phyloP scores from a whole-genome alignment of 1,140 invertebrate species.

The Gonioctena quinquepunctata region DNA sequence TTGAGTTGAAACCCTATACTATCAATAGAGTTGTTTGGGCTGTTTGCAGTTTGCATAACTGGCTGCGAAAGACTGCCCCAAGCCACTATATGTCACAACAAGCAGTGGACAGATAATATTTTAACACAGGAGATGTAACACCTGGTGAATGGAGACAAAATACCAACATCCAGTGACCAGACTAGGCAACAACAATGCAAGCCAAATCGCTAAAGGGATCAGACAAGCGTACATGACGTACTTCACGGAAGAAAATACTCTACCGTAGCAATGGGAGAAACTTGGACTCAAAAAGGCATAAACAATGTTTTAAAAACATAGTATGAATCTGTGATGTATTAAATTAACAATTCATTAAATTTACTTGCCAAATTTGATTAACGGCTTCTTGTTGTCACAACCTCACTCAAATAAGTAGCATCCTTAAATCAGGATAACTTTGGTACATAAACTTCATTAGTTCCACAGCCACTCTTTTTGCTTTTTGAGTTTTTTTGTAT shows the following conservation, averaged over 20 bases:
- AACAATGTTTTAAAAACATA: conserved; percentile 11
- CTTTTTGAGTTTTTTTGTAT: not conserved
- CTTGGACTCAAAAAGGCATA: conserved; percentile 1
- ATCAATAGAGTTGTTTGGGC: conserved; percentile 15
- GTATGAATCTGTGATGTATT: conserved; percentile 2
- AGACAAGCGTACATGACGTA: conserved; percentile 1
- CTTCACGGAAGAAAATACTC: conserved; percentile 2
- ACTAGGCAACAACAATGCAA: conserved; percentile 10
- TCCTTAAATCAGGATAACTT: not conserved
- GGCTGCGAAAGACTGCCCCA: conserved; percentile 23
- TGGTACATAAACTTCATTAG: conserved; percentile 4
- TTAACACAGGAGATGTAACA: conserved; percentile 26
- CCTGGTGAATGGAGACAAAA: conserved; percentile 22
- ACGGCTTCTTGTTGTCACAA: conserved; percentile 2
- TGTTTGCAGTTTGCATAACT: conserved; percentile 28
- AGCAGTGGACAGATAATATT: conserved; percentile 24
- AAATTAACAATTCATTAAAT: conserved; percentile 11
- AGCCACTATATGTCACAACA: conserved; percentile 11
- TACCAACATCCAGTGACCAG: conserved; percentile 23
- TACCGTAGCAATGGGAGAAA: not conserved
- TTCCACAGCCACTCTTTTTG: conserved; percentile 13
- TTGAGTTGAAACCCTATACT: conserved; percentile 27
- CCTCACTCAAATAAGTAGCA: conserved; percentile 8
- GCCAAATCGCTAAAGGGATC: conserved; percentile 11
- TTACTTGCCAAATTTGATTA: conserved; percentile 2